These are phyloP conservation scores for Corydoras maculifer DNA, from an alignment of 2,113 vertebrate genomes.

Conservation along the genomic window DNA sequence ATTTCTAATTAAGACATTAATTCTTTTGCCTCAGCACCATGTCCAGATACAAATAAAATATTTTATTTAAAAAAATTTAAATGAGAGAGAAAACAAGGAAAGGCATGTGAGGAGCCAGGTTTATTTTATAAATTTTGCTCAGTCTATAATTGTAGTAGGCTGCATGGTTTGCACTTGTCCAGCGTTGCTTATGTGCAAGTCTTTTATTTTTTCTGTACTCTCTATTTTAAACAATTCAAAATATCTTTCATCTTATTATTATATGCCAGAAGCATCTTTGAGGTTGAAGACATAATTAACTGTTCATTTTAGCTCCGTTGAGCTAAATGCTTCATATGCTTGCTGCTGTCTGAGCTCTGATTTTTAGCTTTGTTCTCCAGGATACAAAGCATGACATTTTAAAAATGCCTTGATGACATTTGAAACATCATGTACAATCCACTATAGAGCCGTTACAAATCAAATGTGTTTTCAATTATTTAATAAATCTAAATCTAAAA, in stretches of 20 bases:
- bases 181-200: no score
- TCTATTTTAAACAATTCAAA: no score
- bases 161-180: no score
- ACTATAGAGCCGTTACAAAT: background rate
- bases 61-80: no score
- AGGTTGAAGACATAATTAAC: slow-evolving; percentile 6
- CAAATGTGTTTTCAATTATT: no score
- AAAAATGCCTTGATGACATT: slow-evolving; percentile 16
- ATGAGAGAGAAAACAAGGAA: no score
- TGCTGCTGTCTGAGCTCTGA: background rate
- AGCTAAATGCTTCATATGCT: slow-evolving; percentile 1
- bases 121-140: no score
- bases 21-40: background rate
- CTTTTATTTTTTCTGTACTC: no score
- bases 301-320: background rate
- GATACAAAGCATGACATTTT: slow-evolving; percentile 21
- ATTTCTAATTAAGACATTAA: slow-evolving; percentile 32
- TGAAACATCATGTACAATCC: slow-evolving; percentile 1
- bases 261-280: background rate
- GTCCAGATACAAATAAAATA: no score
- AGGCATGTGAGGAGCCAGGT: no score
- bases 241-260: background rate
- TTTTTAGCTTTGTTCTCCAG: background rate
- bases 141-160: no score
- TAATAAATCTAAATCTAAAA: no score